Base-by-base conservation (phyloP, 2,888 invertebrate species). In the Meloe dianella region DNA sequence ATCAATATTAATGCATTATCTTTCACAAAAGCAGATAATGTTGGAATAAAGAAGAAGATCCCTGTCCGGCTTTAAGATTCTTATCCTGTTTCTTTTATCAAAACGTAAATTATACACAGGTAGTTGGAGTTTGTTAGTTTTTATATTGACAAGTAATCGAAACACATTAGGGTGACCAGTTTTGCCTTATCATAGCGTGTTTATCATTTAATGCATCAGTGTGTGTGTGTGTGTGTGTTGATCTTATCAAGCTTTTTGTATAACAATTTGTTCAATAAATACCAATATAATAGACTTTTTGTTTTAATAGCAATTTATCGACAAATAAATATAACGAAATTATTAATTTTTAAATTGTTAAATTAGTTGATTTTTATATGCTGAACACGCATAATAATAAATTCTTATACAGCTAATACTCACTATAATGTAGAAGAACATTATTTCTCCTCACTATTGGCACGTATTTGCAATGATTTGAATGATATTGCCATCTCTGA, bases 1-100 rank as follows among this genome's bases (percentile, higher is more conserved):
- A 81, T 81, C 80, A 80, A 81, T 80, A 81, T 82, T 81, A 81
- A 82, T 80, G 78, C 76, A 75, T 76, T 77, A 78, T 73, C 71
- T 68, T 20, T 57, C 47, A n/a, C n/a, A 22, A 51, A 51, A 51
- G 47, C 20, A 51, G 47, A 51, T 51, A 51, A 51, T 51, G 20
- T 20, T 51, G 20, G 22, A 22, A 22, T 9, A 51, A 14, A 38
- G 12, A 14, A 38, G 12, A 38, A 12, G n/a, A 38, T 3, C 3
- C n/a, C 8, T 20, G 47, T 51, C 47, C 47, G 47, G 47, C 10
- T 51, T 51, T 51, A 51, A 51, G 47, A 51, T 51, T 41, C 41
- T 41, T 41, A 41, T 17, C 41, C 41, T 41, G 41, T 41, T 41
- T 17, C 17, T 1, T 41, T 41, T 41, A 41, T n/a, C 17, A 41